Conservation (phyloP, 2,797 vertebrate species). For the Sciaenops ocellatus region DNA sequence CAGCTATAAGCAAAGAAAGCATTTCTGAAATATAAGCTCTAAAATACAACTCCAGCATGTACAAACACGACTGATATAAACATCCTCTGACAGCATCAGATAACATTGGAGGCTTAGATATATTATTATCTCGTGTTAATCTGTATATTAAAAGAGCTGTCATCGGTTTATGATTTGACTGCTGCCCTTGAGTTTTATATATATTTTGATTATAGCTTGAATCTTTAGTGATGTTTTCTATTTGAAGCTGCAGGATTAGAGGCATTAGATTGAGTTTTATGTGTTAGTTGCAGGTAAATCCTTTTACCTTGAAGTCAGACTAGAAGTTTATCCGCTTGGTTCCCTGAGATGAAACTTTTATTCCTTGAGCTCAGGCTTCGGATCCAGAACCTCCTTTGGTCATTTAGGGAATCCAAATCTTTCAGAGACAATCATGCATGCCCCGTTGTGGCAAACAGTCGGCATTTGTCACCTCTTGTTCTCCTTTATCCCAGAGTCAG, state of each 20-base stretch:
- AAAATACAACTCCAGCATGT: background rate
- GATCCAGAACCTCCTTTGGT: constrained; percentile 30
- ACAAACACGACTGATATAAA: background rate
- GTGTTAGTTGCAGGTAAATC: background rate
- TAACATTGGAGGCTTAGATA: background rate
- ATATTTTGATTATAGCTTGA: background rate
- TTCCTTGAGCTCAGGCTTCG: background rate
- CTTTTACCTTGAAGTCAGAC: constrained; percentile 54
- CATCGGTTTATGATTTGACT: background rate
- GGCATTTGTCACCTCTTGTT: constrained; percentile 12
- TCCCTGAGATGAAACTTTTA: constrained; percentile 8
- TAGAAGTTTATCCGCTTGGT: constrained; percentile 33
- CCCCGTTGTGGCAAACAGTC: background rate
- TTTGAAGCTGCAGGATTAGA: background rate
- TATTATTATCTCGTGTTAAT: background rate
- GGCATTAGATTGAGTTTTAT: too few species aligned
- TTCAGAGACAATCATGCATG: background rate
- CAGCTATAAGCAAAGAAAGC: background rate
- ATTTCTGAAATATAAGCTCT: background rate
- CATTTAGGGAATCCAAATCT: constrained; percentile 29
- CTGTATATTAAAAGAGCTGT: constrained; percentile 20
- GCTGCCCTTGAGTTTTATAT: background rate
- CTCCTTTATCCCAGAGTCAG: constrained; percentile 31
- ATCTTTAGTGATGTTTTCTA: background rate
- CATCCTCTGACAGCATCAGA: background rate